Percentiles rank a stretch among this genome's conserved stretches.
Evolutionary conservation across 2,113 vertebrate genomes (phyloP).

Genomic region (Chloropsis cyanopogon): DNA sequence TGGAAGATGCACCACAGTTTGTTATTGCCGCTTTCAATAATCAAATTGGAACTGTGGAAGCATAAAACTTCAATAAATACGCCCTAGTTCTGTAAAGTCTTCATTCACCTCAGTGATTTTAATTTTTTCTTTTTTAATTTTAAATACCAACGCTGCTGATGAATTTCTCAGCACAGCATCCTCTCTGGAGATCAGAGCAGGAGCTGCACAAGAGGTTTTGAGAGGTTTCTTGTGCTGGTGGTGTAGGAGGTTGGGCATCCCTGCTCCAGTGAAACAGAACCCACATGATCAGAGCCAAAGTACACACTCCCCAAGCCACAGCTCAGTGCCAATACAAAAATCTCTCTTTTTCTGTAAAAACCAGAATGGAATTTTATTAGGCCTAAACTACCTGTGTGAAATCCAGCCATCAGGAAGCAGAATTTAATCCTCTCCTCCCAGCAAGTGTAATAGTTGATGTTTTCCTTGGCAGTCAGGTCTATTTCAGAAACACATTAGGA

Average conservation of each 20-base stretch:
- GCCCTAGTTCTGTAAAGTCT: not conserved
- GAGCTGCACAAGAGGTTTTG: not conserved
- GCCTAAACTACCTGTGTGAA: conserved; percentile 26
- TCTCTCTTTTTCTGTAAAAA: not conserved
- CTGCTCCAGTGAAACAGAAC: not conserved
- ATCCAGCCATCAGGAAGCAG: not conserved
- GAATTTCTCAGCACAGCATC: not conserved
- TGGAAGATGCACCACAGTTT: not conserved
- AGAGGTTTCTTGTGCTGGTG: not conserved
- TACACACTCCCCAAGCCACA: not conserved
- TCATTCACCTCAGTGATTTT: not conserved
- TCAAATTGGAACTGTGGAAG: not conserved
- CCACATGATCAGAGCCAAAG: not conserved
- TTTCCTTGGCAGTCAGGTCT: conserved; percentile 29
- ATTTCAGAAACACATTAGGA: conserved; percentile 34
- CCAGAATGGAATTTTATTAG: not conserved
- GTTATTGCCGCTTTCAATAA: not conserved
- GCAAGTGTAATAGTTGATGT: not conserved
- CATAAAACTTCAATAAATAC: not conserved
- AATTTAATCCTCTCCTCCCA: conserved; percentile 42
- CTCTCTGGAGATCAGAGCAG: not conserved
- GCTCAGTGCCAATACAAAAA: not conserved
- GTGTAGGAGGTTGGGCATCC: not conserved
- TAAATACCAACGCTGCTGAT: not conserved
- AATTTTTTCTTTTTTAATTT: not conserved